phyloP scores from a whole-genome alignment of 2,113 vertebrate species.

The Macaca mulatta region DNA sequence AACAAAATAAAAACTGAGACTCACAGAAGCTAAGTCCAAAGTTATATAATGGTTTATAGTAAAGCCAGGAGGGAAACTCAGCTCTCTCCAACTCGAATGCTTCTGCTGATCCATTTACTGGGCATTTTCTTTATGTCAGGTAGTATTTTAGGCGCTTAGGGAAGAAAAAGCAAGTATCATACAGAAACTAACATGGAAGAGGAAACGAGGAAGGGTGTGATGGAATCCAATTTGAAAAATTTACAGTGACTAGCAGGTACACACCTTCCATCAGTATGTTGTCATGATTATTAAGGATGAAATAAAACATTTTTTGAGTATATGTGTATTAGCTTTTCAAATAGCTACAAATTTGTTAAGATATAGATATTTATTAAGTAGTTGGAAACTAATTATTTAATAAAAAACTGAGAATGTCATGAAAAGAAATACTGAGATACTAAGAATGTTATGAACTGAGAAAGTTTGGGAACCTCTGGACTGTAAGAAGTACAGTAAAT shows the following conservation, averaged over 20 bases:
- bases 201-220: not conserved
- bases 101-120: not conserved
- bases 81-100: not conserved
- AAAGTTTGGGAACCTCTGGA: not conserved
- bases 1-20: not conserved
- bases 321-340: not conserved
- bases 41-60: not conserved
- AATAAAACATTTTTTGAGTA: not conserved
- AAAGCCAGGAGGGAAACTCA: not conserved
- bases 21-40: not conserved
- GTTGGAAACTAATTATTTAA: conserved; percentile 1
- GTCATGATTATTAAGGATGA: not conserved
- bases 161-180: not conserved
- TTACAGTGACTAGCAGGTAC: not conserved
- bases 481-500: not conserved
- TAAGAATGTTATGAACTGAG: not conserved
- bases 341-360: not conserved
- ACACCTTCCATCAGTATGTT: not conserved
- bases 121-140: not conserved
- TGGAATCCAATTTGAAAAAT: not conserved
- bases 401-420: not conserved
- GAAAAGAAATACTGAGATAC: not conserved
- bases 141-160: not conserved
- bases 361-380: not conserved
- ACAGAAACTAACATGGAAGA: not conserved